A percentile compares a stretch with the other conserved stretches of the same genome.
phyloP scores from a whole-genome alignment of 2,113 vertebrate genomes.

The Vireo altiloquus region DNA sequence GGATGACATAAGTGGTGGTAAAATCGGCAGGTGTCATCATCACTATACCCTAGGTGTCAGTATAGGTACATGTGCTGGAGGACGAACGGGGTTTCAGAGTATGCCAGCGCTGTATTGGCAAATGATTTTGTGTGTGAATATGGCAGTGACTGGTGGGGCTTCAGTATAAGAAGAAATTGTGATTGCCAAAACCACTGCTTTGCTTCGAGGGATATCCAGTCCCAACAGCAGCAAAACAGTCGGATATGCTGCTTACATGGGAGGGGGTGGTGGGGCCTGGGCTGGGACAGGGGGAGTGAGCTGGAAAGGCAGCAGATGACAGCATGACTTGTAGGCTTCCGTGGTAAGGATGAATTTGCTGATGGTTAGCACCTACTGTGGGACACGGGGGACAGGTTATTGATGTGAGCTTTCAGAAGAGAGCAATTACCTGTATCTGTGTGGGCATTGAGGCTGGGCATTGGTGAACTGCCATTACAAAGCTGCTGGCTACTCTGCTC shows the following conservation, averaged over 20 bases:
- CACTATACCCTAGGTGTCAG: slow-evolving; percentile 46
- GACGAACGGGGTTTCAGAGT: not conserved
- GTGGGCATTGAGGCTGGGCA: not conserved
- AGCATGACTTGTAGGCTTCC: not conserved
- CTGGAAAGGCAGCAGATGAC: not conserved
- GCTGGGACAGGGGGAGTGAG: accelerated
- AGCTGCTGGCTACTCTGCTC: not conserved
- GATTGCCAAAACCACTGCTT: not conserved
- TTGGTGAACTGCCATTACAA: not conserved
- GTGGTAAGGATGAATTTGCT: not conserved
- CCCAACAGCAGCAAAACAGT: not conserved
- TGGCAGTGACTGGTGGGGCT: not conserved
- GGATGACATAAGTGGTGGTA: not conserved
- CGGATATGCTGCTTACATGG: accelerated
- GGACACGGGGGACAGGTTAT: not conserved
- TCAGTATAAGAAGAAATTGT: not conserved
- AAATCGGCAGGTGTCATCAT: not conserved
- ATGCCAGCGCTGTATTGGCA: accelerated
- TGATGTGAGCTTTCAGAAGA: not conserved
- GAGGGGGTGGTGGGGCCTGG: not conserved
- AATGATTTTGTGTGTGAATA: not conserved
- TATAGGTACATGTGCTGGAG: not conserved
- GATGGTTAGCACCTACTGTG: not conserved
- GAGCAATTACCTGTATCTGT: too few species aligned
- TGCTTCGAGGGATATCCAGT: not conserved